Evolutionary conservation across 2,113 vertebrate species (phyloP).

Genomic region (Notarius quadriscutis): DNA sequence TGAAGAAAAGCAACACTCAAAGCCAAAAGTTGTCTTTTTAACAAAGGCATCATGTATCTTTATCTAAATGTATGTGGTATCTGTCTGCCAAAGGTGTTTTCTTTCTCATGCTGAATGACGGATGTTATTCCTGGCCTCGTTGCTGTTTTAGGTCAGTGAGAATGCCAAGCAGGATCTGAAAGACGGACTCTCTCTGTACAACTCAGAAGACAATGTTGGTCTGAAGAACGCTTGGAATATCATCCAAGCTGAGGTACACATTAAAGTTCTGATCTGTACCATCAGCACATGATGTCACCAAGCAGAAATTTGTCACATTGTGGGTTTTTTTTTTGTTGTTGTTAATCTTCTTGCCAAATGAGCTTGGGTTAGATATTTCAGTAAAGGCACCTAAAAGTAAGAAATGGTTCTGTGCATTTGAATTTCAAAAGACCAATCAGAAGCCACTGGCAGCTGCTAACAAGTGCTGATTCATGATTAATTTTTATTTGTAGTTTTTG

Average conservation of each 20-base stretch:
- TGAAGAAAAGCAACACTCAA: not conserved
- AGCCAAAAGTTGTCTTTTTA: not conserved
- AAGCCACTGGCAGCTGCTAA: not conserved
- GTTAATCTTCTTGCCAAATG: not conserved
- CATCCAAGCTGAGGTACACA: conserved; percentile 93
- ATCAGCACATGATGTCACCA: not conserved
- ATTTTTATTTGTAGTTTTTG: not conserved
- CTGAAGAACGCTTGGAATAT: conserved; percentile 98
- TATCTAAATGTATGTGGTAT: not conserved
- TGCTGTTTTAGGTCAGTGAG: conserved; percentile 83
- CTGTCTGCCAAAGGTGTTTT: not conserved
- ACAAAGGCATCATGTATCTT: not conserved
- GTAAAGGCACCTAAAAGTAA: not conserved
- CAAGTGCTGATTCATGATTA: not conserved
- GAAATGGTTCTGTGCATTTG: not conserved
- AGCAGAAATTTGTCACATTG: not conserved
- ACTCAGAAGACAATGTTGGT: conserved; percentile 92
- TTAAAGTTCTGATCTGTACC: not conserved
- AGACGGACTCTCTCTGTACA: conserved; percentile 91
- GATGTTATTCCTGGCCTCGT: conserved; percentile 24
- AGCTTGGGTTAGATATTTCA: not conserved
- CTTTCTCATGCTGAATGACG: not conserved
- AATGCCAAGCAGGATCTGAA: conserved; percentile 92
- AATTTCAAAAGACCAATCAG: not conserved
- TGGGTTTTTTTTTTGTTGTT: not conserved